Evolutionary conservation across 2,113 vertebrate genomes (phyloP).

Genomic region (Athene cunicularia): DNA sequence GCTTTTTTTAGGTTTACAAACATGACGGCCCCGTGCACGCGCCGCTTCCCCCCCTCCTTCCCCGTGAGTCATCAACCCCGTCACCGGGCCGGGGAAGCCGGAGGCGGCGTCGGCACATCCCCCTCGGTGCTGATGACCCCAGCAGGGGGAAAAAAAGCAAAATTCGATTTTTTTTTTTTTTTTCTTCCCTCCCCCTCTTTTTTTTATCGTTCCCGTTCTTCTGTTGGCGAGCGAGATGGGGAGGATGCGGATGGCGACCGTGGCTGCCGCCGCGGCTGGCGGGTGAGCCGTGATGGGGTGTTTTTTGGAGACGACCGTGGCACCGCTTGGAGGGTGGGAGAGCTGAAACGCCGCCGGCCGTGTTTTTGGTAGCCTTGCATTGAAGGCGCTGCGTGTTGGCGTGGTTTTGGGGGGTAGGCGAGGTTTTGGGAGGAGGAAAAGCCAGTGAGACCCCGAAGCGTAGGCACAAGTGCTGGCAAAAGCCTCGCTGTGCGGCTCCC

Average conservation of each 20-base stretch:
- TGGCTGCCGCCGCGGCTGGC: rapidly evolving
- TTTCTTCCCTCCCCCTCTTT: neutral
- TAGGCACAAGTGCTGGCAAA: neutral
- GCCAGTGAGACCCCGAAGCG: neutral
- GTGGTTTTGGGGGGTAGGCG: neutral
- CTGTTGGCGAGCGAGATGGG: neutral
- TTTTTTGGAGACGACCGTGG: neutral
- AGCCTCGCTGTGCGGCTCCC: rapidly evolving
- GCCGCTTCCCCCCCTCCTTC: neutral
- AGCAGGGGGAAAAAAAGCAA: neutral
- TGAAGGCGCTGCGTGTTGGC: rapidly evolving
- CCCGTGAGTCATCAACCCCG: conserved; percentile 42
- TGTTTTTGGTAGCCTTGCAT: neutral
- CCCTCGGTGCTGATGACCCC: neutral
- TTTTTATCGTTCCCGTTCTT: rapidly evolving
- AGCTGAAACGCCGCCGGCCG: rapidly evolving
- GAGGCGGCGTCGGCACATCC: neutral
- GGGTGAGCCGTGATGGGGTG: neutral
- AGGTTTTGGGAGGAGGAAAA: rapidly evolving
- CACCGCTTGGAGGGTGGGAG: neutral
- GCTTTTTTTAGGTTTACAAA: conserved; percentile 68
- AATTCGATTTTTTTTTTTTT: neutral
- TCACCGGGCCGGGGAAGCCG: conserved; percentile 12
- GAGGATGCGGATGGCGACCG: rapidly evolving
- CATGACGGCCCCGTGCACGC: conserved; percentile 1